Evolutionary conservation across 92 coral and sea anemone genomes (phyloP), one percentile per base, ranked within the genome.

Genomic region (Epizoanthus ramosus): DNA sequence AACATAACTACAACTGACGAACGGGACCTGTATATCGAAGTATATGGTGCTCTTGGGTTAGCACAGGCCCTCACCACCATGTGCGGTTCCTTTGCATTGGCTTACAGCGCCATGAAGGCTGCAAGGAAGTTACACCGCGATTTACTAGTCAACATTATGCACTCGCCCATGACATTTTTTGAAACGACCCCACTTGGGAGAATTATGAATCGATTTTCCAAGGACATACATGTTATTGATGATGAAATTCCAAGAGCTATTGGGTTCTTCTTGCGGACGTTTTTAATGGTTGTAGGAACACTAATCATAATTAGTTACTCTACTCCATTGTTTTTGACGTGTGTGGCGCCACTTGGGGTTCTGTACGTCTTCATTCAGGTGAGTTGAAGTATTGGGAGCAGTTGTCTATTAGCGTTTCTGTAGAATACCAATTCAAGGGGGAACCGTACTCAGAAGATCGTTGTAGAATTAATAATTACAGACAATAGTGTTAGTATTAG

Each of bases 291-390:
- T 10, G 15, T 91, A 13, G 93, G 97, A 13, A 89, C 93, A 3
- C 68, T 93, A 12, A 63, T 85, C 50, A 92, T 91, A 31, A 93
- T 93, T 54, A 77, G 93, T 64, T 93, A 93, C 70, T 90, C 97
- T 68, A 93, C 97, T 13, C 97, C 95, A 2, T 54, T 91, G n/a
- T 93, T 93, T 59, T 81, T 91, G 50, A 85, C 88, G 8, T 88
- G 90, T 63, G 86, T 92, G 3, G 18, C 87, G 13, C 97, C 97
- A 9, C 90, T 93, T 43, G 80, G 72, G 8, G 87, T 33, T n/a
- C 79, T 93, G 3, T 93, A 93, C 79, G 28, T 91, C 21, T 77
- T 89, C 53, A 84, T 93, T 72, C 97, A 93, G 94, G 97, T 93
- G 69, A 65, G 87, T 8, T 12, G 39, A 50, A 1, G 43, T 37